A percentile compares a stretch with the other conserved stretches of the same genome.
Conservation (phyloP, 2,797 vertebrate species). For the Streptopelia turtur region DNA sequence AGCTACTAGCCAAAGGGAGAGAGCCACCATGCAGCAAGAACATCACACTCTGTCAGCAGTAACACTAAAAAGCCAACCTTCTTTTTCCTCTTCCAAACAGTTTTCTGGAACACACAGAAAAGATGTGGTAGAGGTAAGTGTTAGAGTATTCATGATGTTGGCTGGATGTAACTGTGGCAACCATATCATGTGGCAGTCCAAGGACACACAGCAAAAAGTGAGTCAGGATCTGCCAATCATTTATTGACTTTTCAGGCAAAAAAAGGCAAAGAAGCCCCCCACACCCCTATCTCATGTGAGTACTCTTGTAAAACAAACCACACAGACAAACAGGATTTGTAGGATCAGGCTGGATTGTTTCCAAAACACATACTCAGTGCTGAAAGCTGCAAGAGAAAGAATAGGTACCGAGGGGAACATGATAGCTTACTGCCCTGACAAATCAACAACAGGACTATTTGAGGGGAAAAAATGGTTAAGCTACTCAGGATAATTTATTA, state of each 20-base stretch:
- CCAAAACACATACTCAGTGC: slow-evolving; percentile 43
- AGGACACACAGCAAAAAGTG: background rate
- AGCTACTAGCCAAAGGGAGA: background rate
- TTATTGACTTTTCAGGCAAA: background rate
- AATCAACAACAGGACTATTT: background rate
- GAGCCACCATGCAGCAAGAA: background rate
- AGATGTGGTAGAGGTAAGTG: background rate
- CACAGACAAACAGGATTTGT: slow-evolving; percentile 46
- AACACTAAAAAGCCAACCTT: background rate
- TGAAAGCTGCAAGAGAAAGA: slow-evolving; percentile 17
- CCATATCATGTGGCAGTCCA: background rate
- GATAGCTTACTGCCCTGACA: slow-evolving; percentile 16
- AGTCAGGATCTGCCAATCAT: background rate
- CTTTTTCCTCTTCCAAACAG: background rate
- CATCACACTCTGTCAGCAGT: background rate
- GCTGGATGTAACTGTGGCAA: background rate
- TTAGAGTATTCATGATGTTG: background rate
- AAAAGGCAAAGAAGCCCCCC: background rate
- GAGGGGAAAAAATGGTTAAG: background rate
- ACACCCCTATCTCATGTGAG: background rate
- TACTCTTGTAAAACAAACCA: slow-evolving; percentile 39
- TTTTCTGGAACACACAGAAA: background rate
- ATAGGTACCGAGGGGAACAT: background rate
- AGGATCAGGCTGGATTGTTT: slow-evolving; percentile 48
- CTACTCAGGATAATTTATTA: background rate